Conservation (phyloP, 2,888 invertebrate genomes). For the Syritta pipiens region DNA sequence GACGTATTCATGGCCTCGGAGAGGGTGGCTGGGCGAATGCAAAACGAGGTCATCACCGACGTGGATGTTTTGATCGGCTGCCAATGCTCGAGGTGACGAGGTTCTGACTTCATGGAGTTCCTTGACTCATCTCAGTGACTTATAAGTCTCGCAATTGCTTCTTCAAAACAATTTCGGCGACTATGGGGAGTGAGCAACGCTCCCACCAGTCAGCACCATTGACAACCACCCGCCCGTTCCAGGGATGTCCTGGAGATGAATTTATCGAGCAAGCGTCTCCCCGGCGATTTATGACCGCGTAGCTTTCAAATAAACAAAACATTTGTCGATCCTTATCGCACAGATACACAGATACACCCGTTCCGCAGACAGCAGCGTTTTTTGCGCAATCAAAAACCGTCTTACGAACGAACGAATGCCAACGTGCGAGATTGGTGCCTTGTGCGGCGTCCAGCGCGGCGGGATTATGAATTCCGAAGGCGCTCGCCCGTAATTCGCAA, state of each 20-base stretch:
- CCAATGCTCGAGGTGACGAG: slow-evolving; percentile 42
- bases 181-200: too few species aligned
- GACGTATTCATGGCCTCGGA: slow-evolving; percentile 43
- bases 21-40: background rate
- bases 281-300: slow-evolving; percentile 62
- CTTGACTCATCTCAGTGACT: slow-evolving; percentile 56
- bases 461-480: slow-evolving; percentile 53
- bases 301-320: slow-evolving; percentile 62
- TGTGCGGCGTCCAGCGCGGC: slow-evolving; percentile 40
- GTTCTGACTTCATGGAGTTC: too few species aligned
- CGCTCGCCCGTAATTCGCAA: slow-evolving; percentile 60
- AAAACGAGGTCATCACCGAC: slow-evolving; percentile 56
- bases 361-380: slow-evolving; percentile 42
- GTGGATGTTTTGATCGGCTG: slow-evolving; percentile 25
- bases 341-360: slow-evolving; percentile 14
- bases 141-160: slow-evolving; percentile 61
- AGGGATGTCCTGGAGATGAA: slow-evolving; percentile 55
- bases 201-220: background rate
- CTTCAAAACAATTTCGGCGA: slow-evolving; percentile 32
- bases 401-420: too few species aligned
- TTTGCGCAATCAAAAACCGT: slow-evolving; percentile 21
- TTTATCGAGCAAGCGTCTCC: slow-evolving; percentile 60
- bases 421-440: too few species aligned
- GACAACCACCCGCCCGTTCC: slow-evolving; percentile 6
- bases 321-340: slow-evolving; percentile 64